Evolutionary conservation across 1,140 invertebrate genomes (phyloP).

Genomic region (Leptonema lineaticorne): DNA sequence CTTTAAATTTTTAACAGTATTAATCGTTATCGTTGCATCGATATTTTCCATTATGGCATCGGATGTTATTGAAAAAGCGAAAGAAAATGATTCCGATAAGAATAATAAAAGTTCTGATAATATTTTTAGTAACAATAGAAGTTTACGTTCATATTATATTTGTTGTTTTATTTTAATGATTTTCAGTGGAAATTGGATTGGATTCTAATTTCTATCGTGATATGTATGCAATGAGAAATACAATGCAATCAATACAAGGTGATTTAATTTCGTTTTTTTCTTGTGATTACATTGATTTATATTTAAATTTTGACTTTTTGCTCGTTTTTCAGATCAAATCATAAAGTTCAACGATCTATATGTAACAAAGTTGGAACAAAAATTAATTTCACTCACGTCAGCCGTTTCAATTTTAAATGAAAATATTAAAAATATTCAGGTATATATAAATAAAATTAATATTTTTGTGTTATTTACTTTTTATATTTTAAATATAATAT

Average conservation of each 20-base stretch:
- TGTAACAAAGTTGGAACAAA: constrained; percentile 31
- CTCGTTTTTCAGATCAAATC: constrained; percentile 25
- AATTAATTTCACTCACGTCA: constrained; percentile 14
- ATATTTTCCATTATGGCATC: too few relatives aligned
- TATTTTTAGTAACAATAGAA: neutral
- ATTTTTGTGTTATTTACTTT: too few relatives aligned
- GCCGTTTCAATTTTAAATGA: constrained; percentile 10
- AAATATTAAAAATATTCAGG: constrained; percentile 30
- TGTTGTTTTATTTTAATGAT: neutral
- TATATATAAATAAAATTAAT: constrained; percentile 11
- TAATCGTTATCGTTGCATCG: too few relatives aligned
- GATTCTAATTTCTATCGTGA: constrained; percentile 2
- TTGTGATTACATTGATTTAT: neutral
- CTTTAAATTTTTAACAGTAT: too few relatives aligned
- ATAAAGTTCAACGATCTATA: constrained; percentile 27
- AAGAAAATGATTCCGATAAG: neutral
- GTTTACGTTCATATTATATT: neutral
- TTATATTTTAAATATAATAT: too few relatives aligned
- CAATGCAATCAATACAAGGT: constrained; percentile 11
- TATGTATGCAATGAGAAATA: constrained; percentile 1
- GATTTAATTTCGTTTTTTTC: neutral
- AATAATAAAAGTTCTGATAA: neutral
- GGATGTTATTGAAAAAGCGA: neutral
- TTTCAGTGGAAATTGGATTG: constrained; percentile 6
- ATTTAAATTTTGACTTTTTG: neutral